phyloP scores from a whole-genome alignment of 1,140 invertebrate species.

The Ips nitidus region DNA sequence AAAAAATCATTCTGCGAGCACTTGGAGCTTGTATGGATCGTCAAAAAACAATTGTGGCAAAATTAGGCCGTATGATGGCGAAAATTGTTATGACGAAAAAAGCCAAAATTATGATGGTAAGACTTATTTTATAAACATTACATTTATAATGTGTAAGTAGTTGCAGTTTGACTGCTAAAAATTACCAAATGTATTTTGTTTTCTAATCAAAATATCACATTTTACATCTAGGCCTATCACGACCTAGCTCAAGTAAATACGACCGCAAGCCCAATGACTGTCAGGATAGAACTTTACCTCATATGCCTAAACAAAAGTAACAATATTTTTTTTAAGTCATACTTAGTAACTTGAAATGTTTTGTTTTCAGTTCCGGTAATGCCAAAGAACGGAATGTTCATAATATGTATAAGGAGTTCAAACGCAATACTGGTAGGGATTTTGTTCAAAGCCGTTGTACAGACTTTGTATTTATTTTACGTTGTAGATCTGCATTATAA shows the following conservation, averaged over 20 bases:
- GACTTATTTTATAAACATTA: not conserved
- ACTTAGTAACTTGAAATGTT: not conserved
- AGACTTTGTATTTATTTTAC: too few relatives aligned
- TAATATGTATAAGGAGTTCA: too few relatives aligned
- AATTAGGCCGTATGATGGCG: conserved; percentile 16
- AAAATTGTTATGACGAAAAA: conserved; percentile 32
- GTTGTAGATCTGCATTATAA: too few relatives aligned
- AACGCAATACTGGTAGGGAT: too few relatives aligned
- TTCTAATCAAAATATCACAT: not conserved
- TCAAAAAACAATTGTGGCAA: conserved; percentile 20
- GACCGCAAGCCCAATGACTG: not conserved
- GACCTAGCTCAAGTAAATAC: not conserved
- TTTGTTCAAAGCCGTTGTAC: too few relatives aligned
- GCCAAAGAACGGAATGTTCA: not conserved
- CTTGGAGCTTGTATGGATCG: conserved; percentile 13
- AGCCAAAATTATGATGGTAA: conserved; percentile 37
- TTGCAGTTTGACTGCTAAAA: not conserved
- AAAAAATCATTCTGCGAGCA: conserved; percentile 20
- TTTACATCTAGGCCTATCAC: not conserved
- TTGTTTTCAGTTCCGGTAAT: not conserved
- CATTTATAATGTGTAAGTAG: too few relatives aligned
- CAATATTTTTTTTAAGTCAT: not conserved
- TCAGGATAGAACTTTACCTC: not conserved
- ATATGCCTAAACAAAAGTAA: not conserved
- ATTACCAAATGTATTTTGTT: conserved; percentile 2